These are phyloP conservation scores for Sebastes hopkinsi DNA, from an alignment of 2,797 vertebrate species.

Conservation along the genomic window DNA sequence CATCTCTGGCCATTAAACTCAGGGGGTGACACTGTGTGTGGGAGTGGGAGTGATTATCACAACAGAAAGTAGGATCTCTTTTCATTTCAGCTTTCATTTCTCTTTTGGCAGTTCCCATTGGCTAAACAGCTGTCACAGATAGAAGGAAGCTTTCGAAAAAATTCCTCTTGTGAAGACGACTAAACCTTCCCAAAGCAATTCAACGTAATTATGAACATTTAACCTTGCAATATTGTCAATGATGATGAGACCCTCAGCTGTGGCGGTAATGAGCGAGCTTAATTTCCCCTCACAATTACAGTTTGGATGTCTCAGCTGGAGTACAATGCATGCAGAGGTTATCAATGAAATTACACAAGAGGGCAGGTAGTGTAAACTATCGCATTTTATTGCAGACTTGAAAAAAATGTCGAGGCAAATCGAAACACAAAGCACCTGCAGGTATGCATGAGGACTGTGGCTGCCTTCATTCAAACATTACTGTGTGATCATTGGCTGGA, in stretches of 20 bases:
- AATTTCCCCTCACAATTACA: constrained; percentile 10
- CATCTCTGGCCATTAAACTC: constrained; percentile 34
- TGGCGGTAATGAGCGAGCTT: not conserved
- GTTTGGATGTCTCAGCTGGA: constrained; percentile 1
- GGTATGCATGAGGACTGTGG: constrained; percentile 36
- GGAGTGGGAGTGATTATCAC: constrained; percentile 44
- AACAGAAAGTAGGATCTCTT: constrained; percentile 26
- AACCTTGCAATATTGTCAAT: not conserved
- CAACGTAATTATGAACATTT: constrained; percentile 6
- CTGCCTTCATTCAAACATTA: constrained; percentile 46
- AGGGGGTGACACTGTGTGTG: constrained; percentile 4
- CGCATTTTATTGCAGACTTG: constrained; percentile 20
- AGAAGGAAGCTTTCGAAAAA: constrained; percentile 5
- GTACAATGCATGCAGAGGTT: constrained; percentile 15
- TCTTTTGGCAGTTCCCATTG: constrained; percentile 7
- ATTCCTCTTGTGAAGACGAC: not conserved
- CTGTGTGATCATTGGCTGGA: constrained; percentile 62
- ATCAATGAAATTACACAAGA: constrained; percentile 43
- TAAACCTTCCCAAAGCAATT: constrained; percentile 30
- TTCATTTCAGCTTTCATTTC: constrained; percentile 56
- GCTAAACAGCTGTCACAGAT: constrained; percentile 4
- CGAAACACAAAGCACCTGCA: constrained; percentile 65
- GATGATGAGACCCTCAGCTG: constrained; percentile 4
- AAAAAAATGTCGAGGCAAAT: constrained; percentile 29
- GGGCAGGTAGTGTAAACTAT: constrained; percentile 23